Conservation (phyloP, 1,140 invertebrate species). For the Orussus abietinus region DNA sequence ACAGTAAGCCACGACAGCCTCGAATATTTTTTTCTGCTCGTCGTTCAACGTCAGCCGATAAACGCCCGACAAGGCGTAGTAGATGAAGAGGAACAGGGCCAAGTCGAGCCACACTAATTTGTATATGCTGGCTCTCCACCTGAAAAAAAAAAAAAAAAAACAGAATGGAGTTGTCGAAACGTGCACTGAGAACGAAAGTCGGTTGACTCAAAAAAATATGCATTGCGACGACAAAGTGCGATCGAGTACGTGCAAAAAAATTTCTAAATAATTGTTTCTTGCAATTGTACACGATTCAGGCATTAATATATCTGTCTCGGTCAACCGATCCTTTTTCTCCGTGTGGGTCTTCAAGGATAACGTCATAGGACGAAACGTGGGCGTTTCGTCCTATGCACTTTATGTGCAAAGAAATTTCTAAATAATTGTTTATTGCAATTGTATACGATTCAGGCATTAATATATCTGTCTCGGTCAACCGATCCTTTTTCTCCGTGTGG, state of each 20-base stretch:
- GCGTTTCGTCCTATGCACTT: neutral
- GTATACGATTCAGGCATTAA: neutral
- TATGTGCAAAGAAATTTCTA: neutral
- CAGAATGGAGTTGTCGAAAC: too few relatives aligned
- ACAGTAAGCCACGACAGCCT: conserved; percentile 74
- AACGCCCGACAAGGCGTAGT: conserved; percentile 58
- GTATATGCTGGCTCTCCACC: conserved; percentile 72
- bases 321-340: neutral
- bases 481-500: neutral
- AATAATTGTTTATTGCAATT: neutral
- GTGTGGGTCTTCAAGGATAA: too few relatives aligned
- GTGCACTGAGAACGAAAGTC: too few relatives aligned
- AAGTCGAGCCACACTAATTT: conserved; percentile 71
- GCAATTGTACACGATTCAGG: neutral
- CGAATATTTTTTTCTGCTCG: conserved; percentile 64
- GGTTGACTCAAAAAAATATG: neutral
- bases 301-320: conserved; percentile 3
- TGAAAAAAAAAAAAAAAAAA: conserved; percentile 40
- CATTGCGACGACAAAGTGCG: too few relatives aligned
- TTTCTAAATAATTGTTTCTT: conserved; percentile 6
- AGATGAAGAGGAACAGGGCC: conserved; percentile 59
- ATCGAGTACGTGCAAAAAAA: conserved; percentile 2
- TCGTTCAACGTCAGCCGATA: conserved; percentile 58
- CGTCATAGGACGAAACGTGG: too few relatives aligned
- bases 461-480: neutral